These are phyloP conservation scores for Mormyrus proboscirostris DNA, from an alignment of 2,797 vertebrate species.

Conservation along the genomic window DNA sequence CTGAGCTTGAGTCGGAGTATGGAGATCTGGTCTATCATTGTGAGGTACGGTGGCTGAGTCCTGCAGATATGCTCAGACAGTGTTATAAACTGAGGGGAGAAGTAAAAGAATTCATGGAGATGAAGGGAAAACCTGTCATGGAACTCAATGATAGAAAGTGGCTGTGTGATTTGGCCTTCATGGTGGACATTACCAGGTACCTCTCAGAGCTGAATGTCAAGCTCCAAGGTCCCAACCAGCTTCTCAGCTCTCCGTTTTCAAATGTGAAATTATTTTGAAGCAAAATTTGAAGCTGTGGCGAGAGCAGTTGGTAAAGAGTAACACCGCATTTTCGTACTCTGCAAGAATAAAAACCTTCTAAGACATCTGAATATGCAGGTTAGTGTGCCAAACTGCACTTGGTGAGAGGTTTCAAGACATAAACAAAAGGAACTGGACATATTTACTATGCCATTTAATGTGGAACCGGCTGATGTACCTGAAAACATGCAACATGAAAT, in stretches of 20 bases:
- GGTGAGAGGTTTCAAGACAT: background rate
- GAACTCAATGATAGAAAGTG: conserved; percentile 28
- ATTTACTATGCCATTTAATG: background rate
- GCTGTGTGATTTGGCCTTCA: background rate
- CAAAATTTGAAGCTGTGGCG: too few relatives aligned
- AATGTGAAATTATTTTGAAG: too few relatives aligned
- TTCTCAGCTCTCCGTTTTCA: too few relatives aligned
- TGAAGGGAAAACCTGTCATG: conserved; percentile 32
- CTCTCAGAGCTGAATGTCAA: too few relatives aligned
- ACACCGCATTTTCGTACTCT: too few relatives aligned
- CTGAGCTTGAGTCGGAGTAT: conserved; percentile 2
- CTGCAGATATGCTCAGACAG: conserved; percentile 2
- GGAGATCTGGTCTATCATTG: conserved; percentile 23
- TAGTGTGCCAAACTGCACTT: too few relatives aligned
- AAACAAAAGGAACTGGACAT: background rate
- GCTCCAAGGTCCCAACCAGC: too few relatives aligned
- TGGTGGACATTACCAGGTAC: too few relatives aligned
- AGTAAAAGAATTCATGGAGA: conserved; percentile 22
- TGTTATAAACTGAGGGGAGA: conserved; percentile 20
- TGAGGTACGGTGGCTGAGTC: background rate
- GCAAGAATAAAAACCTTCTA: too few relatives aligned
- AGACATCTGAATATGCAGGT: too few relatives aligned
- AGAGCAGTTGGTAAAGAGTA: too few relatives aligned
- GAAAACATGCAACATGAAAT: background rate
- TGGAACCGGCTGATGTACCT: background rate